phyloP scores from a whole-genome alignment of 2,113 vertebrate species.

The Grantiella picta region DNA sequence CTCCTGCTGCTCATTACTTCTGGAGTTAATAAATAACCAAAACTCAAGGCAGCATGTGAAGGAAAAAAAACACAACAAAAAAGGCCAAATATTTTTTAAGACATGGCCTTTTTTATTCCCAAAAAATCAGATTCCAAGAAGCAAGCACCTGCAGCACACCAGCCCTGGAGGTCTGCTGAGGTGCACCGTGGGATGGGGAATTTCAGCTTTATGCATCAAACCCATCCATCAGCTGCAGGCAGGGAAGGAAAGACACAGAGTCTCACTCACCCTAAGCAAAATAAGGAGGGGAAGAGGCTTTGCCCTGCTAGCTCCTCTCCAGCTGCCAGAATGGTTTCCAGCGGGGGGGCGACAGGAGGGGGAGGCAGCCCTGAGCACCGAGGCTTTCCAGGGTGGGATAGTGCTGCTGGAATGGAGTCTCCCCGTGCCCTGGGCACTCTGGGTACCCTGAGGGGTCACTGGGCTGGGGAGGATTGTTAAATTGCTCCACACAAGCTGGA shows the following conservation, averaged over 20 bases:
- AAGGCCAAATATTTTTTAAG: neutral
- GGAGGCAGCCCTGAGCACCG: neutral
- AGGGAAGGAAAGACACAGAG: neutral
- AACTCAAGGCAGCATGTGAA: neutral
- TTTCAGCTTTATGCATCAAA: neutral
- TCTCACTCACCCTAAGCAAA: neutral
- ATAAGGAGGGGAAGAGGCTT: neutral
- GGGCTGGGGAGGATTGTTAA: neutral
- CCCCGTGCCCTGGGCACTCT: too few species aligned
- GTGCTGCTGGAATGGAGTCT: neutral
- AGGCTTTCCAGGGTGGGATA: neutral
- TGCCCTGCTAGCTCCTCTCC: neutral
- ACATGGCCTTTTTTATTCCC: neutral
- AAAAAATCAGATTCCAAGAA: neutral
- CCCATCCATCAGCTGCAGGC: neutral
- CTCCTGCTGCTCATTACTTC: neutral
- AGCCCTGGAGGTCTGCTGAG: neutral
- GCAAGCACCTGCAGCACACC: neutral
- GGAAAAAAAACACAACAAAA: neutral
- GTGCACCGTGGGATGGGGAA: neutral
- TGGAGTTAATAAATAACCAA: constrained; percentile 60
- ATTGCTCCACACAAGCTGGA: neutral
- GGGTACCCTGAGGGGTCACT: neutral
- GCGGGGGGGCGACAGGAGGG: neutral
- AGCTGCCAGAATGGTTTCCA: neutral